Percentiles rank a stretch among this genome's conserved stretches.
These are phyloP conservation scores for Holothuria glaberrima DNA, from an alignment of 35 echinoderm and acorn worm species.

Conservation along the genomic window DNA sequence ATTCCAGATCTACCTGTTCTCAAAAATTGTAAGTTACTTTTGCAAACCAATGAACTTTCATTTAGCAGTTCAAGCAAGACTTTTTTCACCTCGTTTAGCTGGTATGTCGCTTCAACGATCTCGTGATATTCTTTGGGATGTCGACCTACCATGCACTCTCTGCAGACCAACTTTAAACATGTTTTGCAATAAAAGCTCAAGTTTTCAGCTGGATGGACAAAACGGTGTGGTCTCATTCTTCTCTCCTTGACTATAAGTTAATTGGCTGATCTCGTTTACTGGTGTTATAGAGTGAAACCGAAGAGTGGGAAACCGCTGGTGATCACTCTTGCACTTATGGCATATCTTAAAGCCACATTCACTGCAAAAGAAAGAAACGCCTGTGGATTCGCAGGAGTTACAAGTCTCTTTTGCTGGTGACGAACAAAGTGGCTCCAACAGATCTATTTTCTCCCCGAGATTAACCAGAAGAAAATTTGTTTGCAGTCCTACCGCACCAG, in stretches of 20 bases:
- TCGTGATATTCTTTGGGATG: constrained; percentile 36
- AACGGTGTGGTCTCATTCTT: not conserved
- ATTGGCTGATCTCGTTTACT: not conserved
- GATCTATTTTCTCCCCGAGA: constrained; percentile 11
- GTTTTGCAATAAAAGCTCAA: too few relatives aligned
- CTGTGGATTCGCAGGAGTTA: constrained; percentile 8
- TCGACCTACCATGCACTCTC: constrained; percentile 51
- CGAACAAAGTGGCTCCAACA: not conserved
- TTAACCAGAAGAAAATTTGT: constrained; percentile 13
- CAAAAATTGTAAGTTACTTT: too few relatives aligned
- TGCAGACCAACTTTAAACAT: constrained; percentile 63
- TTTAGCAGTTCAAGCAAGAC: not conserved
- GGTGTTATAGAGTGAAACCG: not conserved
- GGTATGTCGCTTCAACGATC: not conserved
- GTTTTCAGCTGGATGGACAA: constrained; percentile 37
- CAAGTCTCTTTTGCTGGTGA: not conserved
- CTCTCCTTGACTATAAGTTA: not conserved
- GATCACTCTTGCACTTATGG: not conserved
- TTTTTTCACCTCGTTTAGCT: constrained; percentile 16
- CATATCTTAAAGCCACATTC: constrained; percentile 34
- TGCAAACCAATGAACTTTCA: not conserved
- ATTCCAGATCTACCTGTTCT: too few relatives aligned
- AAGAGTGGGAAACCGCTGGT: not conserved
- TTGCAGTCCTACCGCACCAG: not conserved
- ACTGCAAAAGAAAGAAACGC: not conserved